Conservation (phyloP, 2,888 invertebrate genomes). For the Lochmaea crataegi region DNA sequence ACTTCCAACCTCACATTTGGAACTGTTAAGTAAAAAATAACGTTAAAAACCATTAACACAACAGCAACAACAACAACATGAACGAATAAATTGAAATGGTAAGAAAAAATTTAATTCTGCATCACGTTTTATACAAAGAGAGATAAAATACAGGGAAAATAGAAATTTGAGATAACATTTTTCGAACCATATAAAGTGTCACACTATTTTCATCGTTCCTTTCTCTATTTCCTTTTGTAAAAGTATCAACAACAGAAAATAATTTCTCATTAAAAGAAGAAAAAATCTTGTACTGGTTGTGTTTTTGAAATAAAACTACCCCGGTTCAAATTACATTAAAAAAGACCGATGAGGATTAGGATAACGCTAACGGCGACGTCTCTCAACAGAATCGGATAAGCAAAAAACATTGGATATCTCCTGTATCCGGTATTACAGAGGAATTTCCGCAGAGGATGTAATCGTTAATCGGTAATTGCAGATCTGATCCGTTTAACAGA, state of each 20-base stretch:
- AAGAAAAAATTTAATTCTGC: too few species aligned
- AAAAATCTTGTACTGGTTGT: background rate
- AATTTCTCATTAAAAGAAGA: background rate
- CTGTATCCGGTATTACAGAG: background rate
- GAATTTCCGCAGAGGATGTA: slow-evolving; percentile 2
- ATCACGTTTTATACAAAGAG: too few species aligned
- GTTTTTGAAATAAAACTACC: slow-evolving; percentile 2
- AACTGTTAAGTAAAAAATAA: too few species aligned
- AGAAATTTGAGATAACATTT: too few species aligned
- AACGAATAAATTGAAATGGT: too few species aligned
- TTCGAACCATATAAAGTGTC: too few species aligned
- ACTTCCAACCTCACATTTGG: too few species aligned
- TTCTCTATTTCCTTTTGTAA: background rate
- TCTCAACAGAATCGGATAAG: background rate
- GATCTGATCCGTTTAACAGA: background rate
- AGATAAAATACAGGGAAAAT: too few species aligned
- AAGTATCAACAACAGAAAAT: background rate
- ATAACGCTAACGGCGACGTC: background rate
- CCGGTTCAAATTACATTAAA: background rate
- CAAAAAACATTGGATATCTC: background rate
- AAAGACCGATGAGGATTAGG: background rate
- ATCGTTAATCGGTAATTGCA: background rate
- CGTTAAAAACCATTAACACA: too few species aligned
- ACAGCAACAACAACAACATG: too few species aligned
- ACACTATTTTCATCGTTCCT: background rate